Evolutionary conservation across 2,113 vertebrate genomes (phyloP).

Genomic region (Bolborhynchus lineola): DNA sequence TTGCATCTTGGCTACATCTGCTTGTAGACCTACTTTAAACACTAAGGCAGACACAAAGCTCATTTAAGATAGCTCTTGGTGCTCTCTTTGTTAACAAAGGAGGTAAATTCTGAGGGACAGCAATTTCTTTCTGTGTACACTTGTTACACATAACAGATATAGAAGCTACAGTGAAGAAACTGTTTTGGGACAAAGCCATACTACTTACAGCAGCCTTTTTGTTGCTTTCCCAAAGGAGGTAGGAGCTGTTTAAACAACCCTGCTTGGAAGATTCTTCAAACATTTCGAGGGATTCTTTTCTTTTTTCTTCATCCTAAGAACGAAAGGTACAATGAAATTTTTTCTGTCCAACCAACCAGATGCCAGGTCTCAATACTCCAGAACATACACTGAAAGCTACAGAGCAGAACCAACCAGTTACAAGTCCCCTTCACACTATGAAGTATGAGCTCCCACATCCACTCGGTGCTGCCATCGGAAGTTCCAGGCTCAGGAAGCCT

Average conservation of each 20-base stretch:
- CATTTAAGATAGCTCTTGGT: neutral
- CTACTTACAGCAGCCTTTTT: slow-evolving; percentile 83
- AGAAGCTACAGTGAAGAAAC: neutral
- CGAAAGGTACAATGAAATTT: neutral
- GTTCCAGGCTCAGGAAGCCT: neutral
- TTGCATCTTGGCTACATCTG: neutral
- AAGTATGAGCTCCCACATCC: neutral
- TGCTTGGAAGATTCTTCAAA: slow-evolving; percentile 86
- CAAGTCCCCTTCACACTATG: neutral
- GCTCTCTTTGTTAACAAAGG: neutral
- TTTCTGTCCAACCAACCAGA: neutral
- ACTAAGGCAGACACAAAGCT: neutral
- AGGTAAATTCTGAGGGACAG: neutral
- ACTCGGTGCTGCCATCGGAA: neutral
- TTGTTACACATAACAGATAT: neutral
- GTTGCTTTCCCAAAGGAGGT: slow-evolving; percentile 90
- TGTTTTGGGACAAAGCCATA: neutral
- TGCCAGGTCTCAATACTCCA: neutral
- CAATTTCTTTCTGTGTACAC: neutral
- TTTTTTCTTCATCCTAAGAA: slow-evolving; percentile 84
- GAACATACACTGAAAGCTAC: neutral
- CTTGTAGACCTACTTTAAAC: accelerated
- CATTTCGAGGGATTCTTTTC: slow-evolving; percentile 78
- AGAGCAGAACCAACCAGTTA: neutral
- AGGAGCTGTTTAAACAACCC: slow-evolving; percentile 91